Evolutionary conservation across 2,797 vertebrate genomes (phyloP), one percentile per base, ranked within the genome.

Genomic region (Delichon dasypus): DNA sequence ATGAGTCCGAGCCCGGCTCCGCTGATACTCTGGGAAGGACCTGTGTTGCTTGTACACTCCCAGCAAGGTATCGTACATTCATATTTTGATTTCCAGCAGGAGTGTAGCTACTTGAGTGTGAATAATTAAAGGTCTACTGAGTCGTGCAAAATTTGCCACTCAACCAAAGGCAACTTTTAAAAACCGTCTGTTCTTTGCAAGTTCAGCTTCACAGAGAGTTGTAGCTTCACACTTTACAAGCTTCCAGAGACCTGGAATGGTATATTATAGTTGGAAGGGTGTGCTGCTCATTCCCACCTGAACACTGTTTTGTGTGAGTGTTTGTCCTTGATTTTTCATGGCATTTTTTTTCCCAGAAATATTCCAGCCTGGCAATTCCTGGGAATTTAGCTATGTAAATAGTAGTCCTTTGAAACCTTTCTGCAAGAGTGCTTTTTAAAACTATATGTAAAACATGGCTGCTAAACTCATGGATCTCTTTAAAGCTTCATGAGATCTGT

Each of bases 11-110:
- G 88, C 92, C 91, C 84, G 32, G 92, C 95, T 17, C 96, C 96
- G 5, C 73, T 97, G 53, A 96, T 97, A 18, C 88, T 97, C 95
- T 97, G 96, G 95, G 95, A 97, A 87, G 97, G 97, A 94, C 96
- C 96, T 2, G 96, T 97, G 51, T 21, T 97, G 86, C 92, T 97
- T 29, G 84, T 97, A 11, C 96, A 50, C 68, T 88, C 97, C 53
- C 97, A 88, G 70, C 95, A 51, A 97, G 97, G 97, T 97, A 97
- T 34, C 0, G 95, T 96, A 26, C 44, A 1, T 79, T 89, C 26
- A 14, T 34, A 29, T 88, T 81, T 88, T 76, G 34, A 66, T 87
- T 94, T 89, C 82, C 90, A 53, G 80, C 14, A 53, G 67, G 44
- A 88, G 19, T 27, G 30, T 18, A 73, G 32, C 68, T 86, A 71